These are phyloP conservation scores for Erpornis zantholeuca DNA, from an alignment of 2,113 vertebrate genomes.

Conservation along the genomic window DNA sequence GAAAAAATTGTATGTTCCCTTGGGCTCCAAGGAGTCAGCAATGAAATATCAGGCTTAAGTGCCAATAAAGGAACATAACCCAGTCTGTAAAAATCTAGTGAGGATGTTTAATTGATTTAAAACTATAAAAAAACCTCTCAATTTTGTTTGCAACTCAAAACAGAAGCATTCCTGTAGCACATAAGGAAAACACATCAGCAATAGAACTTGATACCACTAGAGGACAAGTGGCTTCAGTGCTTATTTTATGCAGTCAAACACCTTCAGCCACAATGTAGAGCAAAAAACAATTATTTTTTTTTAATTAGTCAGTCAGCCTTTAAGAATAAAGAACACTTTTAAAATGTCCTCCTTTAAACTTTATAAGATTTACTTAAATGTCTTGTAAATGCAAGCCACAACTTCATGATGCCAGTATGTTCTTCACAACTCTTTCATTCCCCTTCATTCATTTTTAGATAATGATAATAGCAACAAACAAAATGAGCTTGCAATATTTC, in stretches of 20 bases:
- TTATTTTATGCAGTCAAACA: background rate
- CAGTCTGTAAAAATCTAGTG: background rate
- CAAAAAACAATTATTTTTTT: background rate
- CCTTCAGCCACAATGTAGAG: background rate
- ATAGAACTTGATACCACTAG: background rate
- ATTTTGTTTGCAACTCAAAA: background rate
- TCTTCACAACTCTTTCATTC: background rate
- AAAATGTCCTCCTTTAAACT: background rate
- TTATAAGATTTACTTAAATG: background rate
- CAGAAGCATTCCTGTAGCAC: background rate
- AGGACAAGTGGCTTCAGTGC: background rate
- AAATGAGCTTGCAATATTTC: background rate
- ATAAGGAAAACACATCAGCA: background rate
- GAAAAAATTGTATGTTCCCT: background rate
- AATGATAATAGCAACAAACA: background rate
- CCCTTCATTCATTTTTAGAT: background rate
- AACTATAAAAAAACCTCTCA: background rate
- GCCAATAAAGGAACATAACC: background rate
- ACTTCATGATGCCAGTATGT: background rate
- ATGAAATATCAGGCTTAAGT: background rate
- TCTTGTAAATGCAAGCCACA: background rate
- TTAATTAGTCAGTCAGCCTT: background rate
- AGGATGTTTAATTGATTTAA: background rate
- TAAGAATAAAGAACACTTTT: background rate
- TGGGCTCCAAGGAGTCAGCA: background rate